Evolutionary conservation across 2,113 vertebrate species (phyloP), one percentile per base, ranked within the genome.

Genomic region (Lichenostomus cassidix): DNA sequence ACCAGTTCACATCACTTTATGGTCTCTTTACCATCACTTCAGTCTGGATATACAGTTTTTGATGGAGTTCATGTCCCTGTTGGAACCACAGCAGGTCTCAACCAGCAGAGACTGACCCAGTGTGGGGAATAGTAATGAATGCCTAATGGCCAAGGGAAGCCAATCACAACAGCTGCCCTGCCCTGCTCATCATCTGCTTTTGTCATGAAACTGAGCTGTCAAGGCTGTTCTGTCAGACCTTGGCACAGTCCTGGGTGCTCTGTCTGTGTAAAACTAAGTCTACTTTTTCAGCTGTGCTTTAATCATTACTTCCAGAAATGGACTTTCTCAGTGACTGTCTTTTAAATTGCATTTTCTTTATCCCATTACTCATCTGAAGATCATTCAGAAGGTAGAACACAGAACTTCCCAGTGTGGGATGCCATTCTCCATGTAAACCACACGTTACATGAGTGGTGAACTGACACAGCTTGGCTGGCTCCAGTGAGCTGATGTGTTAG

Each of bases 391-490:
- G 46, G 47, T 7, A 50, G 42, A 68, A 65, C 41, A 50, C 0
- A 1, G 3, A 50, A n/a, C n/a, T 59, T 59, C 60, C 16, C 50
- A 15, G 12, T 10, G 29, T 12, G 11, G 22, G 22, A 67, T 3
- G 5, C 33, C 25, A 7, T 55, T 55, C 33, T 44, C 16, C 39
- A 21, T 12, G 8, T 8, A 24, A 65, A 49, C 47, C 0, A 3
- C 31, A 14, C 0, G 0, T 58, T 31, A n/a, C 12, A 10, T 1
- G 39, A 31, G 11, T 28, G 35, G 4, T 27, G 39, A 6, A 7
- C 21, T 2, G 3, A 39, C 31, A 47, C 0, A 0, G 63, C 55
- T 68, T 27, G 24, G 52, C 33, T 3, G 2, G 42, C 31, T 68
- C 46, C 42, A 24, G 33, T 15, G 42, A 85, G 59, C 24, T 60